These are phyloP conservation scores for Martes martes DNA, from an alignment of 2,113 vertebrate species.

Conservation along the genomic window DNA sequence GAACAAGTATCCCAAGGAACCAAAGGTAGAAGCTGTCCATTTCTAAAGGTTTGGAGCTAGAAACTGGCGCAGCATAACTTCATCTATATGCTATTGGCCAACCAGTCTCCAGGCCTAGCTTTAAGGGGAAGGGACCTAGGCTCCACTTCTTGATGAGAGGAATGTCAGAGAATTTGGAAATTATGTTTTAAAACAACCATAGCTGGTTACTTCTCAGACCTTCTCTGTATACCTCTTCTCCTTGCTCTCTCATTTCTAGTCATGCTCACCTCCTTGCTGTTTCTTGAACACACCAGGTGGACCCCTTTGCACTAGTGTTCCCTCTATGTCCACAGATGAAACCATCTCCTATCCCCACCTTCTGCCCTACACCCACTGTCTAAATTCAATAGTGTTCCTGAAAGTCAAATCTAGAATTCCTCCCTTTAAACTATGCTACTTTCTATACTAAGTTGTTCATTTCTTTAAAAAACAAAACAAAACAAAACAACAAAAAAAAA, in stretches of 20 bases:
- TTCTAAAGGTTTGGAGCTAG: neutral
- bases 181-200: neutral
- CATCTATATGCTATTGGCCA: neutral
- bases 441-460: neutral
- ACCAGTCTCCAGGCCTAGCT: neutral
- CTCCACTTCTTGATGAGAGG: neutral
- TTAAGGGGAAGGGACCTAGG: neutral
- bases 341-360: fast-evolving
- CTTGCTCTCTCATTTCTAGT: neutral
- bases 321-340: neutral
- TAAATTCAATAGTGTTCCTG: neutral
- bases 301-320: neutral
- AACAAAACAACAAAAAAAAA: neutral
- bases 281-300: neutral
- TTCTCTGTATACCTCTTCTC: neutral
- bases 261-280: neutral
- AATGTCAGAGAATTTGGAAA: neutral
- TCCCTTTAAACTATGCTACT: neutral
- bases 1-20: neutral
- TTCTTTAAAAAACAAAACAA: neutral
- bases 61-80: neutral
- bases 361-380: neutral
- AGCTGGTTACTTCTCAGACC: neutral
- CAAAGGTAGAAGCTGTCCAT: neutral
- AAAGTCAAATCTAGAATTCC: neutral